phyloP scores from a whole-genome alignment of 2,888 invertebrate genomes.

The Cantharis lateralis region DNA sequence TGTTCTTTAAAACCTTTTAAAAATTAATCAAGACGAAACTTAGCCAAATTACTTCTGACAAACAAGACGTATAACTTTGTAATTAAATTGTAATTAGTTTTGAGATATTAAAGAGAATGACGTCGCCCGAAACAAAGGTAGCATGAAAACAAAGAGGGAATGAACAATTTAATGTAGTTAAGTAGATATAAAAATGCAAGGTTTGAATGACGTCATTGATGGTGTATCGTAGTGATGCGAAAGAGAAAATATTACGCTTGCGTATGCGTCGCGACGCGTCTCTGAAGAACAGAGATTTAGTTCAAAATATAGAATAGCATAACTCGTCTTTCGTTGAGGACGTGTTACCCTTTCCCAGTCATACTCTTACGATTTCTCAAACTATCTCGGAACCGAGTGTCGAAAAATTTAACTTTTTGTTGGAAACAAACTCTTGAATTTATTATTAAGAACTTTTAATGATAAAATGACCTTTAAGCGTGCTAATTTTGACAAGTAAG shows the following conservation, averaged over 20 bases:
- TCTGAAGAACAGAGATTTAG: slow-evolving; percentile 27
- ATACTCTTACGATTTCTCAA: slow-evolving; percentile 8
- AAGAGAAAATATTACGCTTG: slow-evolving; percentile 32
- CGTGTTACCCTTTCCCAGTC: slow-evolving; percentile 21
- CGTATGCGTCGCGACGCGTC: slow-evolving; percentile 34
- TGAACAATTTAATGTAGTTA: background rate
- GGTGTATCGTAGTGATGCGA: slow-evolving; percentile 16
- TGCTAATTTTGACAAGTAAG: background rate
- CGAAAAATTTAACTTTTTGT: background rate
- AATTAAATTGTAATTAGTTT: slow-evolving; percentile 2
- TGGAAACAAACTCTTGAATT: background rate
- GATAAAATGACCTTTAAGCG: background rate
- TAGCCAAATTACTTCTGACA: background rate
- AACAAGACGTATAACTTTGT: background rate
- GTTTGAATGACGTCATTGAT: slow-evolving; percentile 21
- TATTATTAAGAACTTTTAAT: background rate
- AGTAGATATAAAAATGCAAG: slow-evolving; percentile 23
- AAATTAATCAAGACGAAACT: background rate
- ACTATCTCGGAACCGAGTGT: background rate
- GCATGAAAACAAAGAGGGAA: slow-evolving; percentile 5
- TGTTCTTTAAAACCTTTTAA: background rate
- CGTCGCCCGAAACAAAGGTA: slow-evolving; percentile 8
- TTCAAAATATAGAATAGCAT: slow-evolving; percentile 32
- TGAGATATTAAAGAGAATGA: slow-evolving; percentile 6
- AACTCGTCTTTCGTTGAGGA: slow-evolving; percentile 29